Evolutionary conservation across 1,140 invertebrate species (phyloP), one percentile per base, ranked within the genome.

Genomic region (Eurosta solidaginis): DNA sequence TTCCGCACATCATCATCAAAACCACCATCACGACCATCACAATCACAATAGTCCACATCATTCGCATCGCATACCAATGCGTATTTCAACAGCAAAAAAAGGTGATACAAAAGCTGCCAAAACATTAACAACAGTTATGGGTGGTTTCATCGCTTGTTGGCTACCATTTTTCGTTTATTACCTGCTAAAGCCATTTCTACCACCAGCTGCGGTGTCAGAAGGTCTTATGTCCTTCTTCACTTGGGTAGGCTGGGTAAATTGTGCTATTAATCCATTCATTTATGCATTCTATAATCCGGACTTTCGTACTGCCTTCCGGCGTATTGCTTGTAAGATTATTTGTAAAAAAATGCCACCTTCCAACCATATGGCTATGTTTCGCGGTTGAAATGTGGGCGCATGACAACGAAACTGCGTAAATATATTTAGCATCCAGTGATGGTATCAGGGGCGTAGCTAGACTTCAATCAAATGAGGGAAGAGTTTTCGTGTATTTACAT

Each of bases 191-290:
- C 94, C 95, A 1, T 96, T 96, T 82, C 79, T 91, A 33, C 89
- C 90, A 0, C 88, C 81, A 3, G 85, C 87, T n/a, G 90, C 91
- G 49, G 89, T 91, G 2, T 91, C 90, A 77, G 86, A 89, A 9
- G 89, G 92, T 10, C 88, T 96, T 10, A 96, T 96, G 92, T 91
- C 91, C 47, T 91, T 94, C 79, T 88, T 97, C 54, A 96, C 95
- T 0, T 98, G 96, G 96, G 90, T 97, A 49, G 96, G 94, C 3
- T 97, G 97, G 93, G 92, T 96, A 73, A 98, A 98, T 88, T 97
- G 96, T 6, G 93, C 93, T 1, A 94, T 96, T 68, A 96, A 96
- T 88, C 94, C 94, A 0, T 95, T 95, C 82, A 95, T 96, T 81
- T 96, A 96, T 82, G 95, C 95, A 14, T 95, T 96, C 83, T 94